A percentile compares a stretch with the other conserved stretches of the same genome.
These are phyloP conservation scores for Anguilla rostrata DNA, from an alignment of 2,113 vertebrate species.

Conservation along the genomic window DNA sequence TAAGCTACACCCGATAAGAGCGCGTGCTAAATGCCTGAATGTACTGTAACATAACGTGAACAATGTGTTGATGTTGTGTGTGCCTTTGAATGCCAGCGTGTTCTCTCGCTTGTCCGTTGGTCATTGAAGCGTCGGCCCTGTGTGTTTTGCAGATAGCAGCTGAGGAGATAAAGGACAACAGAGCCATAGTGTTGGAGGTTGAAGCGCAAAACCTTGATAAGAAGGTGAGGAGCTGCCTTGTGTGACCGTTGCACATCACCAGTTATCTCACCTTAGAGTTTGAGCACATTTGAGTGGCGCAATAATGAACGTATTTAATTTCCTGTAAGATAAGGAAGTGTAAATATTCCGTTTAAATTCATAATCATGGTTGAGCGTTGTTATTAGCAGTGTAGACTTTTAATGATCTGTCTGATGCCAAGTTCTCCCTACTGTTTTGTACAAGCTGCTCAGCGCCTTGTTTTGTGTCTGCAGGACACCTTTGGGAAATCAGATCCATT, in stretches of 20 bases:
- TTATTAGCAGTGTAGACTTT: background rate
- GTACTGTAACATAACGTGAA: no score
- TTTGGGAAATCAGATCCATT: conserved; percentile 92
- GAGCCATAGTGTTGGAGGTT: conserved; percentile 76
- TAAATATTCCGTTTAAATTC: background rate
- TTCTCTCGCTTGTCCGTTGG: background rate
- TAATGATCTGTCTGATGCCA: background rate
- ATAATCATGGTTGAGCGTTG: no score
- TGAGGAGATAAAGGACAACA: conserved; percentile 86
- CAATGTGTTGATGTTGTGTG: background rate
- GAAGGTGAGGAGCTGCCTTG: conserved; percentile 70
- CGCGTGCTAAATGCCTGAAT: background rate
- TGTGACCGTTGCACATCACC: background rate
- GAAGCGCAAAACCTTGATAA: conserved; percentile 89
- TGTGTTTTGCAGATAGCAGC: conserved; percentile 73
- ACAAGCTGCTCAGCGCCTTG: background rate
- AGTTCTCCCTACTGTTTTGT: background rate
- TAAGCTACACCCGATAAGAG: background rate
- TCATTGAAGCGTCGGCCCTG: conserved; percentile 15
- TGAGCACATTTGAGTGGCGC: background rate
- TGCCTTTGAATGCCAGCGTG: background rate
- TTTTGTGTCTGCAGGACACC: conserved; percentile 72
- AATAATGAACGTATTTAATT: background rate
- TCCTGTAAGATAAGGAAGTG: background rate
- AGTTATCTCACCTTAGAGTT: background rate